A percentile compares a stretch with the other conserved stretches of the same genome.
These are phyloP conservation scores for Drosophila bifasciata DNA, from an alignment of 1,140 invertebrate genomes.

Conservation along the genomic window DNA sequence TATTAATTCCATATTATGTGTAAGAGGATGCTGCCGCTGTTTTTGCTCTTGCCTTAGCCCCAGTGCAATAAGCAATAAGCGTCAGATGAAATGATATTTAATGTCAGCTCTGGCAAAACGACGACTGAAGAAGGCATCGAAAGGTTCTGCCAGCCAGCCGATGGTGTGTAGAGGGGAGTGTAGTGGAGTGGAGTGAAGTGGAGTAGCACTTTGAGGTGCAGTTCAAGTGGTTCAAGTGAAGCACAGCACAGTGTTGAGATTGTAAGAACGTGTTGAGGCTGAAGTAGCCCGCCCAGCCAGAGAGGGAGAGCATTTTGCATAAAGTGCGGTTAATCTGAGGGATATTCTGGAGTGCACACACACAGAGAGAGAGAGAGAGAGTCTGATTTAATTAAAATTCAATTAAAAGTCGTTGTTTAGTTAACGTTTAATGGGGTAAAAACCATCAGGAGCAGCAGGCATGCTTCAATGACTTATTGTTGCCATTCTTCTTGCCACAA, in stretches of 20 bases:
- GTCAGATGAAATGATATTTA: slow-evolving; percentile 77
- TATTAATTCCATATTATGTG: slow-evolving; percentile 80
- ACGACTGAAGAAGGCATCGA: slow-evolving; percentile 3
- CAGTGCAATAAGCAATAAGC: slow-evolving; percentile 74
- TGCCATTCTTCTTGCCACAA: slow-evolving; percentile 57
- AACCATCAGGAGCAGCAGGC: slow-evolving; percentile 52
- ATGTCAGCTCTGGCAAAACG: slow-evolving; percentile 44
- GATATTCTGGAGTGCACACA: slow-evolving; percentile 1
- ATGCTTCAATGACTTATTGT: slow-evolving; percentile 47
- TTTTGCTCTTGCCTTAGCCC: slow-evolving; percentile 9
- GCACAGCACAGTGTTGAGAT: slow-evolving; percentile 46
- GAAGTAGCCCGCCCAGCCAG: slow-evolving; percentile 6
- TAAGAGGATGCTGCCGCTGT: slow-evolving; percentile 47
- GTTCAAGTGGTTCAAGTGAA: slow-evolving; percentile 43
- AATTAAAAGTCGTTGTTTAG: slow-evolving; percentile 57
- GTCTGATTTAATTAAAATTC: slow-evolving; percentile 62
- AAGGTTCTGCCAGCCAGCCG: not conserved
- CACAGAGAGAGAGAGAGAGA: too few species aligned
- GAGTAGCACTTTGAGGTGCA: slow-evolving; percentile 35
- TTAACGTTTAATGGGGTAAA: slow-evolving; percentile 37
- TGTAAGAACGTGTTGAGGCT: slow-evolving; percentile 24
- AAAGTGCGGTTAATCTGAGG: slow-evolving; percentile 35
- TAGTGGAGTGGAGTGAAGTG: not conserved
- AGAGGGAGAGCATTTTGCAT: slow-evolving; percentile 34
- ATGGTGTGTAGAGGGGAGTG: not conserved